Evolutionary conservation across 2,113 vertebrate genomes (phyloP).

Genomic region (Amblyopsis rosae): DNA sequence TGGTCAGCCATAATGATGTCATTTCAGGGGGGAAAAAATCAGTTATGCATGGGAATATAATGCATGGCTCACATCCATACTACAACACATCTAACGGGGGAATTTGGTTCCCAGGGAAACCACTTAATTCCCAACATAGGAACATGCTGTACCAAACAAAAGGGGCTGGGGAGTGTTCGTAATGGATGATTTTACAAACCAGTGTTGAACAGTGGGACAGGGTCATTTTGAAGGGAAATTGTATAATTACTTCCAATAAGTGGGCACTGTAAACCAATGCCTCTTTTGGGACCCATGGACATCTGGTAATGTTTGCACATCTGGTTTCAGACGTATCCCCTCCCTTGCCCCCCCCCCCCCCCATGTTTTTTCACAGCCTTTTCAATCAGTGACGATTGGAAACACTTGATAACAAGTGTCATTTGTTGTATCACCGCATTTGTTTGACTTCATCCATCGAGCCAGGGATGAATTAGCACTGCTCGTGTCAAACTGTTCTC

Average conservation of each 20-base stretch:
- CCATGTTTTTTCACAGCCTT: conserved; percentile 22
- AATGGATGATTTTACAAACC: conserved; percentile 24
- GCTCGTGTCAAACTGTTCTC: neutral
- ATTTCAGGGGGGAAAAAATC: conserved; percentile 35
- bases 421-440: conserved; percentile 18
- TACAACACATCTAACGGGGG: conserved; percentile 34
- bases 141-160: conserved; percentile 30
- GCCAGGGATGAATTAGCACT: neutral
- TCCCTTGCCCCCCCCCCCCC: neutral
- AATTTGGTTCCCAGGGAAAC: conserved; percentile 48
- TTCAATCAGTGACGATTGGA: conserved; percentile 16
- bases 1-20: conserved; percentile 38
- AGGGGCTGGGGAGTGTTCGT: conserved; percentile 2
- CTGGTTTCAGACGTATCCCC: conserved; percentile 28
- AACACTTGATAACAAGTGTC: conserved; percentile 8
- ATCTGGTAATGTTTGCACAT: conserved; percentile 43
- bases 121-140: conserved; percentile 27
- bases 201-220: conserved; percentile 16
- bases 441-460: neutral
- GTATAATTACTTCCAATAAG: conserved; percentile 46
- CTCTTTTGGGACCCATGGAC: conserved; percentile 38
- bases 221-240: conserved; percentile 35
- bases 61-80: conserved; percentile 30
- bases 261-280: conserved; percentile 39
- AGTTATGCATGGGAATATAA: conserved; percentile 44